Conservation (phyloP, 2,113 vertebrate genomes). For the Rhinolophus sinicus region DNA sequence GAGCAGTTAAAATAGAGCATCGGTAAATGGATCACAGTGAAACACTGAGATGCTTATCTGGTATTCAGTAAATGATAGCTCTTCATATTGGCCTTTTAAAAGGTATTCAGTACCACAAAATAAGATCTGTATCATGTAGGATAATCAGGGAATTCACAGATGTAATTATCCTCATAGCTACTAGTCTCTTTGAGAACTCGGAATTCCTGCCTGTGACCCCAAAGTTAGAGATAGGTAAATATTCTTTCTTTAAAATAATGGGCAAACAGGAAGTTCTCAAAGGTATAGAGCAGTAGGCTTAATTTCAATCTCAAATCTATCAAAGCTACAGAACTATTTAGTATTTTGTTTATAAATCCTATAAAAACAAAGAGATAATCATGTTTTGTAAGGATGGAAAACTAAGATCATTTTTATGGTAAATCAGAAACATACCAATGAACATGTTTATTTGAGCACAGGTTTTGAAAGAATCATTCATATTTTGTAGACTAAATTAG, state of each 20-base stretch:
- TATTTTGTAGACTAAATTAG: neutral
- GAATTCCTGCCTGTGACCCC: neutral
- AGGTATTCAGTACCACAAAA: neutral
- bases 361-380: neutral
- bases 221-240: neutral
- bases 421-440: neutral
- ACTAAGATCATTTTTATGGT: neutral
- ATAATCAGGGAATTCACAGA: neutral
- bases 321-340: neutral
- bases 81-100: neutral
- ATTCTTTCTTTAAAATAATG: neutral
- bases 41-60: neutral
- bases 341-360: neutral
- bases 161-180: neutral
- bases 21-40: neutral
- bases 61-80: neutral
- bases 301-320: neutral
- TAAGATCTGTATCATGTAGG: neutral
- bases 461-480: neutral
- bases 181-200: neutral
- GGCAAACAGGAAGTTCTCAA: neutral
- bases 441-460: neutral
- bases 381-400: slow-evolving; percentile 17
- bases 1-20: neutral
- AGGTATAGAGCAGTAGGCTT: neutral